Percentiles rank a stretch among this genome's conserved stretches.
phyloP scores from a whole-genome alignment of 1,140 invertebrate species.

The Pristionchus pacificus region DNA sequence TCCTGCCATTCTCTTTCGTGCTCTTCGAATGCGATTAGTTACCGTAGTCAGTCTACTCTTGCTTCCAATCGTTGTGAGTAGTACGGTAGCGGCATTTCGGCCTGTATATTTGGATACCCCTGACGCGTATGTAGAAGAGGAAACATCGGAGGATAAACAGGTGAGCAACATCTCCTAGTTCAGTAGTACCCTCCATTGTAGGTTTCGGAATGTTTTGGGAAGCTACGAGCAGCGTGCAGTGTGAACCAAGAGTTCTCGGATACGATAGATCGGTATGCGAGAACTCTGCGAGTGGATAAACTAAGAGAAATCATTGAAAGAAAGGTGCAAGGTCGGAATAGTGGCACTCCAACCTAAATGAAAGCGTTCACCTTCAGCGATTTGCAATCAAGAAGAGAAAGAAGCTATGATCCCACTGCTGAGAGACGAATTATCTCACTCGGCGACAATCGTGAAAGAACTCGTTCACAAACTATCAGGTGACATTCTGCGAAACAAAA shows the following conservation, averaged over 20 bases:
- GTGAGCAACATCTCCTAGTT: background rate
- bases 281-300: too few relatives aligned
- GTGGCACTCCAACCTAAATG: background rate
- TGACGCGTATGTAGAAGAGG: background rate
- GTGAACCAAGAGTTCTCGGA: too few relatives aligned
- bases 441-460: background rate
- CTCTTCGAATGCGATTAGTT: background rate
- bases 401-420: background rate
- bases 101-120: background rate
- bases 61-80: background rate
- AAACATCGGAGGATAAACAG: background rate
- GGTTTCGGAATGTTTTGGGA: background rate
- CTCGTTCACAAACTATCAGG: background rate
- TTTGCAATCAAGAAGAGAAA: background rate
- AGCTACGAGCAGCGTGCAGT: too few relatives aligned
- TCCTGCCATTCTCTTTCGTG: background rate
- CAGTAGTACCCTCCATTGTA: background rate
- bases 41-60: background rate
- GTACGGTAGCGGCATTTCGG: background rate
- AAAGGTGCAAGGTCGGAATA: background rate
- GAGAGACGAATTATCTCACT: background rate
- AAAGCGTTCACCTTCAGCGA: background rate
- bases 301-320: background rate
- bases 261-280: too few relatives aligned
- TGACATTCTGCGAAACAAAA: background rate